A percentile compares a stretch with the other conserved stretches of the same genome.
These are phyloP conservation scores for Siphamia tubifer DNA, from an alignment of 2,113 vertebrate genomes.

Conservation along the genomic window DNA sequence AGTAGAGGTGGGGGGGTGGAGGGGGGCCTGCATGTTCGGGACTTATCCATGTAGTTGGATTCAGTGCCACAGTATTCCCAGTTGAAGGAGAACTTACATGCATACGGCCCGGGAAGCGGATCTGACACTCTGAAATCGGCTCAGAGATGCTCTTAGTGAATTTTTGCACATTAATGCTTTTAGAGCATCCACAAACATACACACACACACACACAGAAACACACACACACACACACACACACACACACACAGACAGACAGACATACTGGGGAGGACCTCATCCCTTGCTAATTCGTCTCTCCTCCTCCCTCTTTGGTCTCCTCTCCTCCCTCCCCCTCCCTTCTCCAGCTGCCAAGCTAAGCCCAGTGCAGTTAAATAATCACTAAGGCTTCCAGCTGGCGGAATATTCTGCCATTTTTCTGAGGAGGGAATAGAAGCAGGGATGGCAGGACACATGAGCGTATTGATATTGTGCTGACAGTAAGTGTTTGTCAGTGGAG, in stretches of 20 bases:
- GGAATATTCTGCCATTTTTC: slow-evolving; percentile 52
- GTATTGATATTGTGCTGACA: slow-evolving; percentile 68
- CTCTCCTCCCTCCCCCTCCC: slow-evolving; percentile 71
- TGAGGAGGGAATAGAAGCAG: slow-evolving; percentile 46
- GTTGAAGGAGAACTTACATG: slow-evolving; percentile 43
- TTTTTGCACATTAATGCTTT: slow-evolving; percentile 67
- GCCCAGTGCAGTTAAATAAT: slow-evolving; percentile 78
- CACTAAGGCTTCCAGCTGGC: slow-evolving; percentile 78
- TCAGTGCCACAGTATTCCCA: slow-evolving; percentile 34
- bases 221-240: slow-evolving; percentile 1
- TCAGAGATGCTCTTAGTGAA: slow-evolving; percentile 64
- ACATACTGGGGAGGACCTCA: slow-evolving; percentile 36
- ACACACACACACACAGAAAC: neutral
- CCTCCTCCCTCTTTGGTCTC: slow-evolving; percentile 65
- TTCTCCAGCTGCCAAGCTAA: slow-evolving; percentile 71
- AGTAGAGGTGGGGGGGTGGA: neutral
- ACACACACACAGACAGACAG: slow-evolving; percentile 16
- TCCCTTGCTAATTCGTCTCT: slow-evolving; percentile 74
- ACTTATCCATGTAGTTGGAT: slow-evolving; percentile 44
- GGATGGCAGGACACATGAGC: slow-evolving; percentile 66
- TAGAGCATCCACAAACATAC: slow-evolving; percentile 55
- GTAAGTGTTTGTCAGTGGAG: slow-evolving; percentile 46
- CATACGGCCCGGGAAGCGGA: slow-evolving; percentile 50
- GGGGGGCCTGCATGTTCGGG: slow-evolving; percentile 6
- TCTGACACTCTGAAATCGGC: slow-evolving; percentile 68